Evolutionary conservation across 2,797 vertebrate species (phyloP).

Genomic region (Thamnophis elegans): DNA sequence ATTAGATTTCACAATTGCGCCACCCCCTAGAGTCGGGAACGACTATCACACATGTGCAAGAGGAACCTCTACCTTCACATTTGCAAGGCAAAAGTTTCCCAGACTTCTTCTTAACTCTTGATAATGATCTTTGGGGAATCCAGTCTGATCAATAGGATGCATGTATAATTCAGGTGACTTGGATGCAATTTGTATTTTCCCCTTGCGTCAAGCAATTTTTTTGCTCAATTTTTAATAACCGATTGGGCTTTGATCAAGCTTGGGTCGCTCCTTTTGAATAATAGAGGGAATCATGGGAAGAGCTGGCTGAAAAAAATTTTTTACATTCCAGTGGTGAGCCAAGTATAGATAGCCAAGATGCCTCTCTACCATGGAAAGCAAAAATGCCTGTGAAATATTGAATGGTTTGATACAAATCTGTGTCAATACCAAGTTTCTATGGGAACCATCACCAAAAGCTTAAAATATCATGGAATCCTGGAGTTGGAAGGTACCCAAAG

Average conservation of each 20-base stretch:
- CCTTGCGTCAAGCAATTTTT: slow-evolving; percentile 40
- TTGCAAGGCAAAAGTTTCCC: neutral
- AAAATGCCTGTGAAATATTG: slow-evolving; percentile 39
- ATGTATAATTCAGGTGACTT: slow-evolving; percentile 55
- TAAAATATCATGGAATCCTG: neutral
- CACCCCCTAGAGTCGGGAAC: no score
- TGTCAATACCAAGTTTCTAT: slow-evolving; percentile 8
- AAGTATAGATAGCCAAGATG: neutral
- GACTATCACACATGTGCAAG: no score
- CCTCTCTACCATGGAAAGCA: slow-evolving; percentile 12
- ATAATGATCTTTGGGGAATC: slow-evolving; percentile 14
- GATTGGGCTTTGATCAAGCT: slow-evolving; percentile 47
- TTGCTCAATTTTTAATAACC: slow-evolving; percentile 60
- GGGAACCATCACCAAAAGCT: slow-evolving; percentile 1
- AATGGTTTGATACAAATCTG: slow-evolving; percentile 19
- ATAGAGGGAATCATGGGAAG: slow-evolving; percentile 11
- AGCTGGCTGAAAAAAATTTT: neutral
- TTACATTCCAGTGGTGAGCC: slow-evolving; percentile 15
- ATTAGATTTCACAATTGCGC: no score
- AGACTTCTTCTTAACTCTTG: neutral
- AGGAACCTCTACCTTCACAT: neutral
- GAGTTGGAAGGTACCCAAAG: neutral
- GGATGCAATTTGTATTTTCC: slow-evolving; percentile 48
- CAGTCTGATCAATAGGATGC: slow-evolving; percentile 37
- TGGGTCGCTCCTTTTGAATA: slow-evolving; percentile 43